Percentiles rank a stretch among this genome's conserved stretches.
These are phyloP conservation scores for Anniella stebbinsi DNA, from an alignment of 2,797 vertebrate genomes.

Conservation along the genomic window DNA sequence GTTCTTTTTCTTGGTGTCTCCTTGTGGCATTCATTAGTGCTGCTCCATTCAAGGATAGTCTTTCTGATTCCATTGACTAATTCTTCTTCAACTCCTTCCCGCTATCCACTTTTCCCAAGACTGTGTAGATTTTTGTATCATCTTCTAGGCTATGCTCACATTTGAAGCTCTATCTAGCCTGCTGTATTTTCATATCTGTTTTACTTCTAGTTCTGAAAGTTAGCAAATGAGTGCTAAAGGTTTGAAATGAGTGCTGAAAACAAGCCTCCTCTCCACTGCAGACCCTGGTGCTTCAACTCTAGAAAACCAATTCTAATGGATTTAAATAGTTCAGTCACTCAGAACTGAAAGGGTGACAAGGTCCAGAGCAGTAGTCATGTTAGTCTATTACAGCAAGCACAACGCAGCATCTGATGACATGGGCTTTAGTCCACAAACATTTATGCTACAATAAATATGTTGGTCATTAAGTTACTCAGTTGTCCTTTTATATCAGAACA, in stretches of 20 bases:
- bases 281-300: neutral
- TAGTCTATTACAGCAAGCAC: neutral
- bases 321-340: neutral
- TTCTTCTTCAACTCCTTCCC: neutral
- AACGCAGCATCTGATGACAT: neutral
- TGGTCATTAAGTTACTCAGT: neutral
- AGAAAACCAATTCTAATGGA: neutral
- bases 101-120: neutral
- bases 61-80: conserved; percentile 7
- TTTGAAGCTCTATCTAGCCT: neutral
- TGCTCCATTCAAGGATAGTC: conserved; percentile 14
- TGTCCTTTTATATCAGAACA: neutral
- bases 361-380: neutral
- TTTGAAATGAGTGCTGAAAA: neutral
- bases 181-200: neutral
- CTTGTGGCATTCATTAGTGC: conserved; percentile 37
- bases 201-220: neutral
- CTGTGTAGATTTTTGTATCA: neutral
- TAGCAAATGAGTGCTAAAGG: neutral
- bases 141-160: neutral
- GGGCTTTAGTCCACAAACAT: neutral
- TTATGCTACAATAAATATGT: neutral
- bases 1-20: conserved; percentile 18
- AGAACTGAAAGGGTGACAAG: neutral
- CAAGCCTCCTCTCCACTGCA: neutral